Conservation (phyloP, 2,113 vertebrate genomes). For the Rana temporaria region DNA sequence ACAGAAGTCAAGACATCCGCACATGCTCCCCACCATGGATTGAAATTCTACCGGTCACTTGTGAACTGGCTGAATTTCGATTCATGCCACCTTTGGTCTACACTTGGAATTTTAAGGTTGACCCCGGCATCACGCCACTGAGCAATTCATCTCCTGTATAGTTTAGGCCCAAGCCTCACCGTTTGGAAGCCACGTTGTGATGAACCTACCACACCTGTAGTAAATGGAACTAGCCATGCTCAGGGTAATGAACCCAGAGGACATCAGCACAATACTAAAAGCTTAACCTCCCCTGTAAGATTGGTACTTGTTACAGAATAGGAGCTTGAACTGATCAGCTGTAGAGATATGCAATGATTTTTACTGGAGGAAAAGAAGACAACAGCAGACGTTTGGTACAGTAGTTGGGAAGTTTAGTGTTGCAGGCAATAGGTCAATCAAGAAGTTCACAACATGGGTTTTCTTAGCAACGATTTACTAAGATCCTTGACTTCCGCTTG, state of each 20-base stretch:
- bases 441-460: slow-evolving; percentile 82
- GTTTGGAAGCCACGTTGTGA: not conserved
- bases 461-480: slow-evolving; percentile 89
- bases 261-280: not conserved
- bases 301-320: not conserved
- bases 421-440: slow-evolving; percentile 27
- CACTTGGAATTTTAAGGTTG: too few species aligned
- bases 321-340: not conserved
- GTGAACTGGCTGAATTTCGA: too few species aligned
- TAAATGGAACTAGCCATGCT: too few species aligned
- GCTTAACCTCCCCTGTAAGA: not conserved
- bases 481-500: slow-evolving; percentile 92
- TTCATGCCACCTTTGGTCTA: too few species aligned
- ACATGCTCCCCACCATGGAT: too few species aligned
- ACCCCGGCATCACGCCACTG: too few species aligned
- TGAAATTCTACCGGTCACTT: too few species aligned
- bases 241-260: not conserved
- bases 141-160: too few species aligned
- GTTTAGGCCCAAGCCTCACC: too few species aligned
- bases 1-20: too few species aligned
- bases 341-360: not conserved
- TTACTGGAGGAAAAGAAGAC: slow-evolving; percentile 24
- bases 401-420: slow-evolving; percentile 19
- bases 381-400: slow-evolving; percentile 35
- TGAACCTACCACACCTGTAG: not conserved